phyloP scores from a whole-genome alignment of 1,140 invertebrate genomes.

The Adelges cooleyi region DNA sequence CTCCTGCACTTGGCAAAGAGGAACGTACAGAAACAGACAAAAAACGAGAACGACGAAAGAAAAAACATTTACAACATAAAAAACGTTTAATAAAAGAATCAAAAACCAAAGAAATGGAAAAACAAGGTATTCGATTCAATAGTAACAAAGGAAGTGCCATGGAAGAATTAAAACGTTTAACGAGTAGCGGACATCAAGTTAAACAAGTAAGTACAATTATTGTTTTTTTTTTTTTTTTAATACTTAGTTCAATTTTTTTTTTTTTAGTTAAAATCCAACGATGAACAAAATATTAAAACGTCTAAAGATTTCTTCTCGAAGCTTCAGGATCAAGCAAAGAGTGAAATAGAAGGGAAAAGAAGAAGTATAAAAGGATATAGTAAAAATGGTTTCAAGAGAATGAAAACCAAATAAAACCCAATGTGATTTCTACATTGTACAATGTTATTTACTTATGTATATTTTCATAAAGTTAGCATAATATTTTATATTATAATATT shows the following conservation, averaged over 20 bases:
- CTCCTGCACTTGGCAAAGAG: constrained; percentile 61
- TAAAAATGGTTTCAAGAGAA: constrained; percentile 31
- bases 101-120: constrained; percentile 44
- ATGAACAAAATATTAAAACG: constrained; percentile 54
- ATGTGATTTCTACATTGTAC: no score
- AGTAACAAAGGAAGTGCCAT: neutral
- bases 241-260: no score
- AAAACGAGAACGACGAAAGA: constrained; percentile 74
- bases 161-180: neutral
- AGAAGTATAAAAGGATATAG: constrained; percentile 37
- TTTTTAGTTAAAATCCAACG: constrained; percentile 41
- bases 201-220: constrained; percentile 14
- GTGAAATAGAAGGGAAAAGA: constrained; percentile 41
- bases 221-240: constrained; percentile 7
- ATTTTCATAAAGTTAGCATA: no score
- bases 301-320: constrained; percentile 72
- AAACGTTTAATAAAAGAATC: constrained; percentile 41
- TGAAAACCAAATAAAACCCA: constrained; percentile 30
- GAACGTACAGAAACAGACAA: constrained; percentile 79
- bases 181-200: constrained; percentile 1
- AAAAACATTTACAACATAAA: constrained; percentile 63
- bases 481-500: no score
- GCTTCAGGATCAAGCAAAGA: constrained; percentile 60
- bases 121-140: constrained; percentile 10
- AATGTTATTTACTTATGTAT: no score